Percentiles rank a stretch among this genome's conserved stretches.
Evolutionary conservation across 2,797 vertebrate genomes (phyloP).

Genomic region (Peromyscus nudipes): DNA sequence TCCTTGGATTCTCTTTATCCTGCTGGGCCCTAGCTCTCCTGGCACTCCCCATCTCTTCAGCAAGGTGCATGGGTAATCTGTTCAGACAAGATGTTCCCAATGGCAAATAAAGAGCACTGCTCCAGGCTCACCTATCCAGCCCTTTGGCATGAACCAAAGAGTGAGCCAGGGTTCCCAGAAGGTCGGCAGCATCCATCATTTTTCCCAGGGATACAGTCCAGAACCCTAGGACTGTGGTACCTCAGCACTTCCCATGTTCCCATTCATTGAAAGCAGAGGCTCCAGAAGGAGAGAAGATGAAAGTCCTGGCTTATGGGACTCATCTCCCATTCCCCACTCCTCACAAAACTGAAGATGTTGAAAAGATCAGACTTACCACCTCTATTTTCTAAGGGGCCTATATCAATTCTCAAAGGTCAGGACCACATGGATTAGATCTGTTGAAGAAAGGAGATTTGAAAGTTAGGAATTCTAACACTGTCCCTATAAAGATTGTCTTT

Average conservation of each 20-base stretch:
- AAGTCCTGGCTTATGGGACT: not conserved
- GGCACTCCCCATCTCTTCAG: not conserved
- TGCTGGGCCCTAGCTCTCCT: not conserved
- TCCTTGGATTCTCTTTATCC: not conserved
- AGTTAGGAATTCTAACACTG: not conserved
- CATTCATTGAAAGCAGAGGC: not conserved
- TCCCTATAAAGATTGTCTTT: slow-evolving; percentile 16
- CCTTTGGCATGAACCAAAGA: not conserved
- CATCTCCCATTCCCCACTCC: not conserved
- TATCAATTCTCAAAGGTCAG: not conserved
- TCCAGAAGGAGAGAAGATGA: not conserved
- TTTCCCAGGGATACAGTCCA: not conserved
- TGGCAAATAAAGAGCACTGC: not conserved
- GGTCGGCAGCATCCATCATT: not conserved
- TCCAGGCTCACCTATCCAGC: not conserved
- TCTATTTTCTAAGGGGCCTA: not conserved
- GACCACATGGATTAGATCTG: not conserved
- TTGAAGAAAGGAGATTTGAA: not conserved
- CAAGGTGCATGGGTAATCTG: not conserved
- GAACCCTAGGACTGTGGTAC: not conserved
- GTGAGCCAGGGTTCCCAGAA: not conserved
- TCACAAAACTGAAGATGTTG: not conserved
- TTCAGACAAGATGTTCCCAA: not conserved
- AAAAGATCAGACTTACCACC: not conserved
- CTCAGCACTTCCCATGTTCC: not conserved